These are phyloP conservation scores for Orthosia gothica DNA, from an alignment of 2,888 invertebrate genomes.

Conservation along the genomic window DNA sequence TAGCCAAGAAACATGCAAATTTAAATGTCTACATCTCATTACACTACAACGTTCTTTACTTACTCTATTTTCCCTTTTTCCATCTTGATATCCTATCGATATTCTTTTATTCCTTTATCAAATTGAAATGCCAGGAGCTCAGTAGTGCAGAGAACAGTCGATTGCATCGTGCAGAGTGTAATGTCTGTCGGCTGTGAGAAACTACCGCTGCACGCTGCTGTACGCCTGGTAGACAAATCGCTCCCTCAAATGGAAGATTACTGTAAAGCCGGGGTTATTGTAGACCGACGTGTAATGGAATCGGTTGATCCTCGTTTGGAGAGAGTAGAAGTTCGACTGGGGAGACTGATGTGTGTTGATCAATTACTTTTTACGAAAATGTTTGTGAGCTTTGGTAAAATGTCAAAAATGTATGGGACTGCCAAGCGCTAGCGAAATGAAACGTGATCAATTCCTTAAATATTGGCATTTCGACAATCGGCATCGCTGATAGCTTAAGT, in stretches of 20 bases:
- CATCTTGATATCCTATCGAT: background rate
- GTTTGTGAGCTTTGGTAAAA: too few species aligned
- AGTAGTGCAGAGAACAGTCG: slow-evolving; percentile 51
- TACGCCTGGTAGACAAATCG: slow-evolving; percentile 88
- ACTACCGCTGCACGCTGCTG: slow-evolving; percentile 74
- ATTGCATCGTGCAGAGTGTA: slow-evolving; percentile 59
- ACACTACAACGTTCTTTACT: background rate
- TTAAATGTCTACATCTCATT: background rate
- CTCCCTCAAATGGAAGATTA: slow-evolving; percentile 88
- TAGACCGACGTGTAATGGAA: slow-evolving; percentile 62
- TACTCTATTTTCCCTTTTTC: background rate
- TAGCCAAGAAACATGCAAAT: background rate
- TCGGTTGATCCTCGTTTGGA: background rate
- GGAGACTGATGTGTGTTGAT: too few species aligned
- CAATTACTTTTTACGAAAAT: too few species aligned
- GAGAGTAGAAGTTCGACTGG: too few species aligned
- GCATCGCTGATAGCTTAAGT: too few species aligned
- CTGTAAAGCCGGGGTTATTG: slow-evolving; percentile 72
- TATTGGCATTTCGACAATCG: too few species aligned
- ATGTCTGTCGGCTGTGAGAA: slow-evolving; percentile 61
- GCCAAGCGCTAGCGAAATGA: too few species aligned
- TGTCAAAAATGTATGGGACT: too few species aligned
- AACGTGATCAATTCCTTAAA: too few species aligned
- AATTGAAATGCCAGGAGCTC: slow-evolving; percentile 45
- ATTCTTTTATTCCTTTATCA: slow-evolving; percentile 36